phyloP scores from a whole-genome alignment of 2,113 vertebrate species.

The Hippoglossus stenolepis region DNA sequence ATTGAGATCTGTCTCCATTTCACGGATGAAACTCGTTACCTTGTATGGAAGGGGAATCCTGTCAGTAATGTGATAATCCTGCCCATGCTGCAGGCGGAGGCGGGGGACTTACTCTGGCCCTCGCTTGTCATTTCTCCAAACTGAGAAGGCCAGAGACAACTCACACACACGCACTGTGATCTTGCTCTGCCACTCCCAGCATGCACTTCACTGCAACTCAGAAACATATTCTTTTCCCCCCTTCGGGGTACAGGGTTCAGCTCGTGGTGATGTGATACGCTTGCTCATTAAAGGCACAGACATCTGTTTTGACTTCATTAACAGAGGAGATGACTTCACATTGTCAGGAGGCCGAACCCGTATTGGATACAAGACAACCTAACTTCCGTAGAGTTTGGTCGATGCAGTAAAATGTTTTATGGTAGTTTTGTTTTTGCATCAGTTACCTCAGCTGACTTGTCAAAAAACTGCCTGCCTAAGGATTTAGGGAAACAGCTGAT shows the following conservation, averaged over 20 bases:
- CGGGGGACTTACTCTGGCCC: constrained; percentile 14
- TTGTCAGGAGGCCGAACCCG: no score
- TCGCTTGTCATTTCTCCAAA: constrained; percentile 28
- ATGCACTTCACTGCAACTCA: constrained; percentile 11
- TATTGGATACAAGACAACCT: constrained; percentile 1
- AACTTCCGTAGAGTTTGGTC: neutral
- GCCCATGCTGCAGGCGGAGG: constrained; percentile 27
- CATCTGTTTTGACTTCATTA: constrained; percentile 26
- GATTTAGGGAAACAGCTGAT: constrained; percentile 70
- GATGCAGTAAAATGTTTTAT: neutral
- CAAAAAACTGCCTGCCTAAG: neutral
- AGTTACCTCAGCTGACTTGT: constrained; percentile 13
- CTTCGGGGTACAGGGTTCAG: neutral
- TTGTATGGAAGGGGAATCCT: constrained; percentile 62
- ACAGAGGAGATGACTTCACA: constrained; percentile 8
- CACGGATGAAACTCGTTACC: constrained; percentile 45
- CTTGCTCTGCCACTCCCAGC: neutral
- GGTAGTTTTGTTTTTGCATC: neutral
- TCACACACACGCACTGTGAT: constrained; percentile 9
- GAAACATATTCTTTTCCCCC: neutral
- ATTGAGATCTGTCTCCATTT: constrained; percentile 58
- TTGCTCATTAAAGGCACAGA: constrained; percentile 17
- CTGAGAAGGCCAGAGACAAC: constrained; percentile 10
- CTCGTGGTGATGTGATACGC: constrained; percentile 15
- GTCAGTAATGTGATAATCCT: constrained; percentile 63